Evolutionary conservation across 64 coral and sea anemone species (phyloP).

Genomic region (Astreopora myriophthalma): DNA sequence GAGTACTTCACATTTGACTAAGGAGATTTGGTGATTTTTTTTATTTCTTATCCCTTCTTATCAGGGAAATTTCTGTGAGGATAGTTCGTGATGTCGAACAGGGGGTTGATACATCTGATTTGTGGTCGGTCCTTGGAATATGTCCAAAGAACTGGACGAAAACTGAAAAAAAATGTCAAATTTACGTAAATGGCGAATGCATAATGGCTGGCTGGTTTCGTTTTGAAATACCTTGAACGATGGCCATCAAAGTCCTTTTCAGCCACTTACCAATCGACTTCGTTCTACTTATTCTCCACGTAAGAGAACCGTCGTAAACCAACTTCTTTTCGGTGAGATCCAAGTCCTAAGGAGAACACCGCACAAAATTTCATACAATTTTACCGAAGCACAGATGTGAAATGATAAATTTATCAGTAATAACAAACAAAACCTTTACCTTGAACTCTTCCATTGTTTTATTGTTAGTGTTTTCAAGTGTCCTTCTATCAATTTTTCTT

Average conservation of each 20-base stretch:
- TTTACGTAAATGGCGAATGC: too few relatives aligned
- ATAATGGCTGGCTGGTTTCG: too few relatives aligned
- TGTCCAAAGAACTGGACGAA: too few relatives aligned
- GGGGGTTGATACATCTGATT: too few relatives aligned
- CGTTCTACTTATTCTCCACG: conserved; percentile 97
- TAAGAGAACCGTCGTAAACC: conserved; percentile 92
- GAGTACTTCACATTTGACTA: too few relatives aligned
- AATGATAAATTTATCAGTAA: background rate
- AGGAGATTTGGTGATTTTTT: too few relatives aligned
- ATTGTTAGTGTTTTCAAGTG: conserved; percentile 78
- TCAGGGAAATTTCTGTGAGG: too few relatives aligned
- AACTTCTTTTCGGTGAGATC: conserved; percentile 94
- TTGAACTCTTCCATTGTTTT: conserved; percentile 89
- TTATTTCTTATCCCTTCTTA: too few relatives aligned
- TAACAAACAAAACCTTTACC: conserved; percentile 17
- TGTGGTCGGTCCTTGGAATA: too few relatives aligned
- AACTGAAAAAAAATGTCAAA: too few relatives aligned
- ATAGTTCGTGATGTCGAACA: too few relatives aligned
- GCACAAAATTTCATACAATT: background rate
- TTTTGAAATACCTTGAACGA: too few relatives aligned
- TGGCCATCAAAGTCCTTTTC: background rate
- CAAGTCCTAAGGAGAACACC: conserved; percentile 52
- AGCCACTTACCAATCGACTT: conserved; percentile 87
- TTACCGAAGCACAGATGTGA: background rate
- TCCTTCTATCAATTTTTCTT: conserved; percentile 91